phyloP scores from a whole-genome alignment of 2,888 invertebrate species.

The Hecatera dysodea region DNA sequence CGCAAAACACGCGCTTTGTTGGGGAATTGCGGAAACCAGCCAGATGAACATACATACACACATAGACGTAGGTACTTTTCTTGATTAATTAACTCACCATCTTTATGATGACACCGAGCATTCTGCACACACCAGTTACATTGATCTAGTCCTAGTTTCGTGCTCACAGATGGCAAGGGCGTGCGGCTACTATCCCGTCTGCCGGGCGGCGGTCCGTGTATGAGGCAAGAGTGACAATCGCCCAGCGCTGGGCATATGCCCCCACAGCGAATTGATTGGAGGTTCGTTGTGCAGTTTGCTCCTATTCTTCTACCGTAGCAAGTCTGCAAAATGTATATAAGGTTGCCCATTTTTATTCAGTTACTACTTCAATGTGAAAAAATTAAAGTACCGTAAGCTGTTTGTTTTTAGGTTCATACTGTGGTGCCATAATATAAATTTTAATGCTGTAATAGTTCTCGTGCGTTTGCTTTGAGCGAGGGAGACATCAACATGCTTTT shows the following conservation, averaged over 20 bases:
- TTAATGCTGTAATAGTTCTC: no score
- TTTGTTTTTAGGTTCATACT: no score
- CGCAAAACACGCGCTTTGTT: no score
- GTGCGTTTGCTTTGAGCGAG: no score
- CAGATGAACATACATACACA: no score
- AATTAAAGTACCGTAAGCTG: no score
- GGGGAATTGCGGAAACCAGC: no score
- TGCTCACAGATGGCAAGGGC: conserved; percentile 92
- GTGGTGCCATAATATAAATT: no score
- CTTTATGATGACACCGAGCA: conserved; percentile 96
- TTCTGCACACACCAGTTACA: conserved; percentile 99
- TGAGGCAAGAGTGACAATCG: conserved; percentile 97
- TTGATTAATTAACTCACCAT: conserved; percentile 88
- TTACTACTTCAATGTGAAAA: no score
- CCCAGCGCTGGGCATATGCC: conserved; percentile 97
- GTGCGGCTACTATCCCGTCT: conserved; percentile 79
- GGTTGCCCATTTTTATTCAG: no score
- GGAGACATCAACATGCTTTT: no score
- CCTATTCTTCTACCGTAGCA: conserved; percentile 96
- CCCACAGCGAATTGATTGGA: conserved; percentile 96
- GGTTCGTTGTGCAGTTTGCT: conserved; percentile 97
- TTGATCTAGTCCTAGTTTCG: conserved; percentile 94
- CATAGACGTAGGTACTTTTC: no score
- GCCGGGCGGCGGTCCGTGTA: conserved; percentile 93
- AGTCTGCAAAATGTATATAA: conserved; percentile 80